Base-by-base conservation (phyloP, 2,888 invertebrate genomes). In the Torymus tubicola region DNA sequence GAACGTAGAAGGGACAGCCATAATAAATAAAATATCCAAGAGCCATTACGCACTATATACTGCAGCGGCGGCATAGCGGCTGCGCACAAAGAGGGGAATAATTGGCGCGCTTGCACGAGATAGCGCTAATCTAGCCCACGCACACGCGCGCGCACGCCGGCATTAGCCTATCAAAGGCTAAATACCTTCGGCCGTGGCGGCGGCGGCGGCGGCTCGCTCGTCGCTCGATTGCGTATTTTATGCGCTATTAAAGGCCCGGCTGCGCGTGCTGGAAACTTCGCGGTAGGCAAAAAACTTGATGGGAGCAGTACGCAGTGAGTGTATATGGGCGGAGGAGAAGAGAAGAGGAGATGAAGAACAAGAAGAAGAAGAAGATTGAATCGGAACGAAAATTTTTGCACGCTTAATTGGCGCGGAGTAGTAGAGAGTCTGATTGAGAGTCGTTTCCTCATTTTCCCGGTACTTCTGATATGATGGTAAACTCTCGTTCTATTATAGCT, bases 161-260 rank as follows among this genome's bases (percentile, higher is more conserved):
- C 89, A 89, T 89, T 89, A 89, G 88, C 87, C 88, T 89, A 89
- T 89, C 89, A 86, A 52, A 87, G 87, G 84, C 84, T 76, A 83
- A 87, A 87, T 87, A 85, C 74, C 84, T 84, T 84, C 18, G 64
- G 18, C 57, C 68, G n/a, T n/a, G n/a, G n/a, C n/a, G n/a, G n/a
- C n/a, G n/a, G n/a, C n/a, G n/a, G n/a, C n/a, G n/a, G 31, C 31
- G 31, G 31, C 31, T 31, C 31, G 2, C 31, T n/a, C n/a, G n/a
- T 31, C 31, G 31, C 31, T 31, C 31, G 31, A 31, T 31, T 31
- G 31, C 31, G 31, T 31, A 31, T 31, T 31, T 31, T 31, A 31
- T 31, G 31, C 31, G 31, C 31, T 31, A 31, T 31, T 31, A 31
- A 31, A 31, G 31, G 4, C 31, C 31, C n/a, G n/a, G n/a, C 3